A percentile compares a stretch with the other conserved stretches of the same genome.
Conservation (phyloP, 2,888 invertebrate species). For the Abscondita cerata region DNA sequence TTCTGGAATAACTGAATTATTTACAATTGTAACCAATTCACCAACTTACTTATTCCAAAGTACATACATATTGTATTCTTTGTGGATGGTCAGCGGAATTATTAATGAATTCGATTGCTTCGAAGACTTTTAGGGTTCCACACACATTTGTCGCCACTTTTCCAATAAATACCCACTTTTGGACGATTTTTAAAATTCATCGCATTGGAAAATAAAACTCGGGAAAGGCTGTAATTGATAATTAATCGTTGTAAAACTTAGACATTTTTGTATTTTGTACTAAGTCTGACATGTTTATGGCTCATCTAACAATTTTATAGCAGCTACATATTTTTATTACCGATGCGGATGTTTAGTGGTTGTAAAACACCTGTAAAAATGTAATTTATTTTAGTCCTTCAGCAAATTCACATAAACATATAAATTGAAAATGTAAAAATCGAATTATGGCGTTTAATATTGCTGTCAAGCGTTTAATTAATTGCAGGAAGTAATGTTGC, state of each 20-base stretch:
- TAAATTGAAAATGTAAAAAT: conserved; percentile 13
- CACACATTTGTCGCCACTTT: too few relatives aligned
- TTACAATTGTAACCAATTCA: background rate
- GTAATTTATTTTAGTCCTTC: conserved; percentile 32
- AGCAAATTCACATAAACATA: conserved; percentile 17
- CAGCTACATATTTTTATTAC: conserved; percentile 30
- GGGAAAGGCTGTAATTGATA: conserved; percentile 14
- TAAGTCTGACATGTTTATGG: conserved; percentile 29
- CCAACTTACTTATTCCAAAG: conserved; percentile 4
- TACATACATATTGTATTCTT: conserved; percentile 2
- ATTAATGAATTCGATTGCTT: background rate
- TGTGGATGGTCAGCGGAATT: conserved; percentile 4
- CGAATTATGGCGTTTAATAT: background rate
- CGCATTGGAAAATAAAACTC: conserved; percentile 4
- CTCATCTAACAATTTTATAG: conserved; percentile 31
- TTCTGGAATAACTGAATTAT: conserved; percentile 1
- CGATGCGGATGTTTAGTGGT: conserved; percentile 30
- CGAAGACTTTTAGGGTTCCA: too few relatives aligned
- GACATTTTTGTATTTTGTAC: conserved; percentile 22
- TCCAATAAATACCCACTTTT: too few relatives aligned
- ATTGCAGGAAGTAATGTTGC: too few relatives aligned
- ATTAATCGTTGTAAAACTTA: conserved; percentile 24
- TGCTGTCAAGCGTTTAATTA: too few relatives aligned
- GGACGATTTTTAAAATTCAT: too few relatives aligned
- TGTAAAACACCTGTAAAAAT: conserved; percentile 35